Evolutionary conservation across 2,113 vertebrate species (phyloP).

Genomic region (Atractosteus spatula): DNA sequence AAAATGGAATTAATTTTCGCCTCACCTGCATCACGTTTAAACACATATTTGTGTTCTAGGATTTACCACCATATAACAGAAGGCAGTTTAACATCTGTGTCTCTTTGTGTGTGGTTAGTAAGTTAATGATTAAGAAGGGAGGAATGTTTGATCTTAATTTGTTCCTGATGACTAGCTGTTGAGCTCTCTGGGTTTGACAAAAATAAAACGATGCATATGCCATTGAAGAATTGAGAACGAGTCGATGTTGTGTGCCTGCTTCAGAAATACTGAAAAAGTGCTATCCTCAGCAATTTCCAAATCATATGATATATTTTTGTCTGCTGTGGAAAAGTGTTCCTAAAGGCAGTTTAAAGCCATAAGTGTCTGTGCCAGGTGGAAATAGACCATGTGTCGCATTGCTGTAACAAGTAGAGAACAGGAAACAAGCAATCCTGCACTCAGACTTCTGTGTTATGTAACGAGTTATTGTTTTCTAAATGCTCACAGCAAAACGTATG

Average conservation of each 20-base stretch:
- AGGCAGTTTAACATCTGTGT: slow-evolving; percentile 15
- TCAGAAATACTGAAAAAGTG: not conserved
- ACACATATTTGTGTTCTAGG: not conserved
- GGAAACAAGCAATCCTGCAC: not conserved
- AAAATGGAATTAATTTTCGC: slow-evolving; percentile 24
- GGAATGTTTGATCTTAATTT: slow-evolving; percentile 43
- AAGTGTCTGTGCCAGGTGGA: no score
- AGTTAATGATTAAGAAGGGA: slow-evolving; percentile 52
- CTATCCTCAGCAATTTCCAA: no score
- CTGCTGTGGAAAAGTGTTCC: no score
- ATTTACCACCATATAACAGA: not conserved
- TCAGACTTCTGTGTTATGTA: not conserved
- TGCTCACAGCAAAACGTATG: not conserved
- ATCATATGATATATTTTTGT: no score
- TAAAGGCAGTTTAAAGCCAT: no score
- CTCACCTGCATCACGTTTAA: not conserved
- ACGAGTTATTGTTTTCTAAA: not conserved
- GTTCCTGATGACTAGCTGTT: slow-evolving; percentile 23
- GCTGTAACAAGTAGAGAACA: not conserved
- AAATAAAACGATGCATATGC: no score
- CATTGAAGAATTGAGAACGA: not conserved
- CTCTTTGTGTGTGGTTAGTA: slow-evolving; percentile 19
- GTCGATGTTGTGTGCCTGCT: not conserved
- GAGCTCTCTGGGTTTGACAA: not conserved
- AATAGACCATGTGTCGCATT: not conserved